A percentile compares a stretch with the other conserved stretches of the same genome.
These are phyloP conservation scores for Myrmophylax atrothorax DNA, from an alignment of 2,113 vertebrate species.

Conservation along the genomic window DNA sequence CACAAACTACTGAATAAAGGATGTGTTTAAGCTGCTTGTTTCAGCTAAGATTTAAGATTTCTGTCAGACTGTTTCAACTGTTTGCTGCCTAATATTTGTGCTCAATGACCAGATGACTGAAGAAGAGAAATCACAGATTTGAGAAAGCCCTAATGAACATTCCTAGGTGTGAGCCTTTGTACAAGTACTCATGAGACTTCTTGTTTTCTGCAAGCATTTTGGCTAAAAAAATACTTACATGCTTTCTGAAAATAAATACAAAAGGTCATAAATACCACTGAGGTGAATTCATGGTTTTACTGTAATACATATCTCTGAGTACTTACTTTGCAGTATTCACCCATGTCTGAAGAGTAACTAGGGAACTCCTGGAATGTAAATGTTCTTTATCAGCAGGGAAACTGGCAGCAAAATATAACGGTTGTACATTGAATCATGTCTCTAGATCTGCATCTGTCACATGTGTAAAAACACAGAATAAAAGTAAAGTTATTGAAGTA, in stretches of 20 bases:
- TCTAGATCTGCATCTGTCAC: constrained; percentile 21
- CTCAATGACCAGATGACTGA: constrained; percentile 1
- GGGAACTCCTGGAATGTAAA: constrained; percentile 46
- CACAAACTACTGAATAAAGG: background rate
- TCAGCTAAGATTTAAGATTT: background rate
- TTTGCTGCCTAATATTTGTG: constrained; percentile 10
- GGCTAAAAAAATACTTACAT: constrained; percentile 37
- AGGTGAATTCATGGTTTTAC: constrained; percentile 59
- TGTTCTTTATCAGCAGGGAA: constrained; percentile 21
- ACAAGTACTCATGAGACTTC: constrained; percentile 28
- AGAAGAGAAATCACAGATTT: constrained; percentile 22
- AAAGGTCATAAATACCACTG: constrained; percentile 65
- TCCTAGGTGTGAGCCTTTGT: constrained; percentile 44
- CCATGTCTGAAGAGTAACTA: constrained; percentile 51
- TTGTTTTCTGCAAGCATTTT: constrained; percentile 47
- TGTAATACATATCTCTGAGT: constrained; percentile 32
- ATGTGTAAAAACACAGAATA: background rate
- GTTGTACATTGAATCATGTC: background rate
- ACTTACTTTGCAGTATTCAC: constrained; percentile 30
- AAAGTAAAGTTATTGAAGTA: background rate
- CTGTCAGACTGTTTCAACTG: background rate
- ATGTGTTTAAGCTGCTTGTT: background rate
- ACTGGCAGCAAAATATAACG: background rate
- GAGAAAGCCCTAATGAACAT: constrained; percentile 26
- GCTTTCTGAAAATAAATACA: constrained; percentile 61